Conservation (phyloP, 2,888 invertebrate genomes). For the Epirrhoe tristata region DNA sequence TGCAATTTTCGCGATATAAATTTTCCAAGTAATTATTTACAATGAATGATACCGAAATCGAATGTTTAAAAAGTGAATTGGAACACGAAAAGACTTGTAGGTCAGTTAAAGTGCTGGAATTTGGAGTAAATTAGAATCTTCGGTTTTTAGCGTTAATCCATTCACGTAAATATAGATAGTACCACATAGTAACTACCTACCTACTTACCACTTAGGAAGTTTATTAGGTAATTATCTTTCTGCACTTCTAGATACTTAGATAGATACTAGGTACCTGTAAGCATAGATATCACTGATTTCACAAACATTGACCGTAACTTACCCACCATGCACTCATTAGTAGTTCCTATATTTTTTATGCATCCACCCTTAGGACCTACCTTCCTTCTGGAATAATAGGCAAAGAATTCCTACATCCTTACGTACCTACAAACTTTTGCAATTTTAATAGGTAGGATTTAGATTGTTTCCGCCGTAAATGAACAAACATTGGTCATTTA, state of each 20-base stretch:
- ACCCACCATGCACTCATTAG: too few relatives aligned
- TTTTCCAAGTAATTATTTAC: constrained; percentile 36
- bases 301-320: not conserved
- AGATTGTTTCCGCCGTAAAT: too few relatives aligned
- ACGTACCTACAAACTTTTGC: too few relatives aligned
- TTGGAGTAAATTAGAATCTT: constrained; percentile 17
- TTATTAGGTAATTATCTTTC: not conserved
- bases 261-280: too few relatives aligned
- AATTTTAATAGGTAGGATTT: too few relatives aligned
- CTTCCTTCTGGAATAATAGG: too few relatives aligned
- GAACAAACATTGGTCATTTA: not conserved
- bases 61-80: constrained; percentile 74
- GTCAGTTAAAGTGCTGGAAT: constrained; percentile 53
- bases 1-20: constrained; percentile 37
- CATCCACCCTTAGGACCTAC: too few relatives aligned
- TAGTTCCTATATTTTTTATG: too few relatives aligned
- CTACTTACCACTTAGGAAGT: too few relatives aligned
- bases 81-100: constrained; percentile 80
- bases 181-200: too few relatives aligned
- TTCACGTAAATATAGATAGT: constrained; percentile 10
- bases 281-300: not conserved
- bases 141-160: constrained; percentile 8
- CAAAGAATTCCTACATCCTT: too few relatives aligned
- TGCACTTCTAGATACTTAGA: not conserved
- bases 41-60: constrained; percentile 80